A percentile compares a stretch with the other conserved stretches of the same genome.
Conservation (phyloP, 2,888 invertebrate genomes). For the Macrophya annulata region DNA sequence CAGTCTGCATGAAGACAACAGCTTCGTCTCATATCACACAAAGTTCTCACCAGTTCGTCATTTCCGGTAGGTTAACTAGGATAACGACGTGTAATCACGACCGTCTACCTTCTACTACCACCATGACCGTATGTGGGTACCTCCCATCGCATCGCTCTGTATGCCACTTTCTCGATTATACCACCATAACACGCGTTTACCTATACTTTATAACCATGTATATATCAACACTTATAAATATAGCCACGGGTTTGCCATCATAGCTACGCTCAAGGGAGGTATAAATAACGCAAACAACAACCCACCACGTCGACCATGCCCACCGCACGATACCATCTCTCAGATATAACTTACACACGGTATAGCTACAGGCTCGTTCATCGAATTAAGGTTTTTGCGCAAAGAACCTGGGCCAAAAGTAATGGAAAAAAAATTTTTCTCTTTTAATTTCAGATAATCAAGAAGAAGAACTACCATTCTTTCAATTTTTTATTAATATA, state of each 20-base stretch:
- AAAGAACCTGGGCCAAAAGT: too few relatives aligned
- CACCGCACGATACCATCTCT: conserved; percentile 64
- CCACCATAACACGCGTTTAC: background rate
- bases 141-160: background rate
- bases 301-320: conserved; percentile 60
- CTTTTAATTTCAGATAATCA: too few relatives aligned
- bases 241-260: conserved; percentile 29
- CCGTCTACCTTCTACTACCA: conserved; percentile 63
- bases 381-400: background rate
- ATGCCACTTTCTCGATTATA: conserved; percentile 9
- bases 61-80: conserved; percentile 76
- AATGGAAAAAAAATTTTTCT: too few relatives aligned
- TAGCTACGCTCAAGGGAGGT: conserved; percentile 74
- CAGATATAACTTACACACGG: background rate
- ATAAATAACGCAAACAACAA: conserved; percentile 78
- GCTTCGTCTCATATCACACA: conserved; percentile 48
- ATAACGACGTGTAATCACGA: conserved; percentile 78
- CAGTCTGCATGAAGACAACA: conserved; percentile 21
- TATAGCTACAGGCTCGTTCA: conserved; percentile 23
- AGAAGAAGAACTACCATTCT: too few relatives aligned
- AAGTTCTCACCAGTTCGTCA: conserved; percentile 69
- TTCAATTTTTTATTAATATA: too few relatives aligned
- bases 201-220: background rate
- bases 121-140: background rate
- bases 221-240: background rate